Conservation (phyloP, 1,140 invertebrate species). For the Caenorhabditis briggsae region DNA sequence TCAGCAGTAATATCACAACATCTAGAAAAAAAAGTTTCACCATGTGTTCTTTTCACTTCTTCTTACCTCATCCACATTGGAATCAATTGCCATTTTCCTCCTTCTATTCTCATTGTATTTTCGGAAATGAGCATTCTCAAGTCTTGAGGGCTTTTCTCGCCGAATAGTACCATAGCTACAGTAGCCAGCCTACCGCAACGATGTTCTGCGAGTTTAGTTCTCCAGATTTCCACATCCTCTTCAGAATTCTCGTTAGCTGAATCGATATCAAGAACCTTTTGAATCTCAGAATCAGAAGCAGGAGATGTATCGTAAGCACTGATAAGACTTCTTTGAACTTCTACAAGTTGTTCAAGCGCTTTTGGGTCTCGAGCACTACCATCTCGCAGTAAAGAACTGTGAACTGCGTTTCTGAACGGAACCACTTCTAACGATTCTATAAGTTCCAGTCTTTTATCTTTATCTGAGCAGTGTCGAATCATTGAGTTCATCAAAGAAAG, state of each 20-base stretch:
- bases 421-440: conserved; percentile 54
- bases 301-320: conserved; percentile 67
- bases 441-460: conserved; percentile 26
- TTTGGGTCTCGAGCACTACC: conserved; percentile 56
- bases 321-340: conserved; percentile 68
- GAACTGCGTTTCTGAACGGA: conserved; percentile 70
- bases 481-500: conserved; percentile 70
- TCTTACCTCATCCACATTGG: conserved; percentile 53
- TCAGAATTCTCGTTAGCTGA: background rate
- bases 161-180: background rate
- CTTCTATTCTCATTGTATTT: conserved; percentile 55
- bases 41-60: background rate
- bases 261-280: conserved; percentile 66
- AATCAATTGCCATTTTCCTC: conserved; percentile 51
- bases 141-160: conserved; percentile 34
- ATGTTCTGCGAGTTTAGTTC: background rate
- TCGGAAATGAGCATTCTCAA: conserved; percentile 56
- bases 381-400: conserved; percentile 59
- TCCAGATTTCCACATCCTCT: background rate
- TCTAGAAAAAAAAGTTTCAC: background rate
- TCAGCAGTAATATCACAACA: conserved; percentile 43
- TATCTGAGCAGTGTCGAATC: conserved; percentile 6
- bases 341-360: conserved; percentile 65
- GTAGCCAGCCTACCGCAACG: conserved; percentile 5
- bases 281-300: conserved; percentile 62